phyloP scores from a whole-genome alignment of 2,113 vertebrate genomes.

The Phyllopteryx taeniolatus region DNA sequence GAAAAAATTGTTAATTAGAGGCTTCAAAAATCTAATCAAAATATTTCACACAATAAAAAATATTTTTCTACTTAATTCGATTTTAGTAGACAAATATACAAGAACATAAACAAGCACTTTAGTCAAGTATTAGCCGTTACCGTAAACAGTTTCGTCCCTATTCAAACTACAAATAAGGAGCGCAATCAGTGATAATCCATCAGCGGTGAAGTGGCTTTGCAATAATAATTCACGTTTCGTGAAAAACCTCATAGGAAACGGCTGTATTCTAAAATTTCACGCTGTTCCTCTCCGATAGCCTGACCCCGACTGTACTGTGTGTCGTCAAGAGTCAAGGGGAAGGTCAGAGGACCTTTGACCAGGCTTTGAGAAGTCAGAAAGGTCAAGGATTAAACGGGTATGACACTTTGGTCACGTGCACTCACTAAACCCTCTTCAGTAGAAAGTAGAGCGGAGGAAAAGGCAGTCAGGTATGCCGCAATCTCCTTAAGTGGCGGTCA shows the following conservation, averaged over 20 bases:
- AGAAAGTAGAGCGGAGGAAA: conserved; percentile 6
- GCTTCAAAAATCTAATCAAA: too few relatives aligned
- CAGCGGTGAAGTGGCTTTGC: conserved; percentile 47
- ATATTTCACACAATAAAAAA: too few relatives aligned
- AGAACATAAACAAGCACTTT: too few relatives aligned
- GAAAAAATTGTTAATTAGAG: too few relatives aligned
- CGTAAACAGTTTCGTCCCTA: neutral
- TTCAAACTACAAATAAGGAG: conserved; percentile 20
- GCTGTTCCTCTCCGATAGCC: conserved; percentile 27
- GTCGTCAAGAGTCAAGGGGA: conserved; percentile 14
- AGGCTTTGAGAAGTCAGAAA: conserved; percentile 27
- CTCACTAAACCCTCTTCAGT: conserved; percentile 25
- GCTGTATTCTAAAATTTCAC: conserved; percentile 27
- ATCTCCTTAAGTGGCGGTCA: conserved; percentile 2
- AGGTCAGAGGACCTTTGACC: conserved; percentile 49
- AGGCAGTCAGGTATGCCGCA: conserved; percentile 5
- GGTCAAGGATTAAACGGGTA: conserved; percentile 43
- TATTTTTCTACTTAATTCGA: too few relatives aligned
- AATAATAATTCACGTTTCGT: conserved; percentile 32
- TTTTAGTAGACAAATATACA: too few relatives aligned
- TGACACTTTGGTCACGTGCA: conserved; percentile 39
- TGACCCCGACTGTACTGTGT: conserved; percentile 10
- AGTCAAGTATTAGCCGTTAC: too few relatives aligned
- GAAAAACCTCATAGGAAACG: conserved; percentile 18
- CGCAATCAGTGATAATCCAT: conserved; percentile 50